phyloP scores from a whole-genome alignment of 2,888 invertebrate genomes.

The Aspidiotus destructor region DNA sequence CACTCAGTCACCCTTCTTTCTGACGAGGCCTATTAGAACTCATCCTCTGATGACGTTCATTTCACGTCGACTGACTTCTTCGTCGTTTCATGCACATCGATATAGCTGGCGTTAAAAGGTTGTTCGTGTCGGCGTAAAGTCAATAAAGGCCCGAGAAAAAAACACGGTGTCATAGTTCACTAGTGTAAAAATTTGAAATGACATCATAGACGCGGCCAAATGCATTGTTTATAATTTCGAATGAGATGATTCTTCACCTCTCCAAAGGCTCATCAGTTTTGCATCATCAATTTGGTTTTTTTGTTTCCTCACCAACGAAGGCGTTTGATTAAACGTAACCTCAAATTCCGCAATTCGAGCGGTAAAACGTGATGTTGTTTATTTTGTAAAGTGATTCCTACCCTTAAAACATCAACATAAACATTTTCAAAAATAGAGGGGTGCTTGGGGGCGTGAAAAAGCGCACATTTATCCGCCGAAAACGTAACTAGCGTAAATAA shows the following conservation, averaged over 20 bases:
- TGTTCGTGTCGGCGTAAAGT: neutral
- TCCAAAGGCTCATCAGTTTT: no score
- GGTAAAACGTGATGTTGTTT: constrained; percentile 28
- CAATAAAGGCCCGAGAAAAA: neutral
- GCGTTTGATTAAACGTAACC: no score
- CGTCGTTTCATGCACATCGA: neutral
- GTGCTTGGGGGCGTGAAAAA: constrained; percentile 24
- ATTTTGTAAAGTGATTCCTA: constrained; percentile 24
- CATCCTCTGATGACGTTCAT: no score
- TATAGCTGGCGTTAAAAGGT: neutral
- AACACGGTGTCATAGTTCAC: neutral
- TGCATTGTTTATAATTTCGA: neutral
- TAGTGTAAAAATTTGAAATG: neutral
- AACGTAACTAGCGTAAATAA: neutral
- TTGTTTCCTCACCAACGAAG: no score
- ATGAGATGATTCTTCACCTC: neutral
- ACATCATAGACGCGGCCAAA: neutral
- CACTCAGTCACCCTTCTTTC: no score
- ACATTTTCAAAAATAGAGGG: constrained; percentile 10
- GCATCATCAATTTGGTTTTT: no score
- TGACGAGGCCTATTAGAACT: no score
- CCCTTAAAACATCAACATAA: constrained; percentile 27
- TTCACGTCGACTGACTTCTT: neutral
- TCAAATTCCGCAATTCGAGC: constrained; percentile 18
- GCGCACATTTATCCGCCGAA: constrained; percentile 12